These are phyloP conservation scores for Corydoras sp. DNA, from an alignment of 2,113 vertebrate genomes.

Conservation along the genomic window DNA sequence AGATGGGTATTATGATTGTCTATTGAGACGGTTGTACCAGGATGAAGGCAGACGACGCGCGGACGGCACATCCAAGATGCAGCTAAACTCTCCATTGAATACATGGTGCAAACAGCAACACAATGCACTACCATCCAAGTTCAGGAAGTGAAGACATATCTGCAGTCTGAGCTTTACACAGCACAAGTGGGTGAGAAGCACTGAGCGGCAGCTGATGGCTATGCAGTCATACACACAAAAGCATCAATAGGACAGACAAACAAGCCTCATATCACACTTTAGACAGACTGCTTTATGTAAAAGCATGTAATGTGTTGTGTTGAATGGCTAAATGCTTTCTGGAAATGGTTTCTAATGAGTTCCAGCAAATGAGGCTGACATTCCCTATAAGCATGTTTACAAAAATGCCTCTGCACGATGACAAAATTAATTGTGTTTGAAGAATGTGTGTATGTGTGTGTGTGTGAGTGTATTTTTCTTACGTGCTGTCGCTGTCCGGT, in stretches of 20 bases:
- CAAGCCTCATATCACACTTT: slow-evolving; percentile 13
- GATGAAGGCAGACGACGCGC: slow-evolving; percentile 4
- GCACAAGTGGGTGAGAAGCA: slow-evolving; percentile 13
- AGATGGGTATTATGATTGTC: slow-evolving; percentile 20
- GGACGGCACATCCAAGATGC: slow-evolving; percentile 4
- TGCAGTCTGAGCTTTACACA: slow-evolving; percentile 14
- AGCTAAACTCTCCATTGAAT: slow-evolving; percentile 11
- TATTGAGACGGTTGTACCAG: slow-evolving; percentile 5
- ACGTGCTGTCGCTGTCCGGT: slow-evolving; percentile 90
- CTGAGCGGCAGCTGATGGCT: slow-evolving; percentile 4
- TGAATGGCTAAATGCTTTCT: slow-evolving; percentile 5
- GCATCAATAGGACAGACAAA: neutral
- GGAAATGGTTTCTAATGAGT: slow-evolving; percentile 2
- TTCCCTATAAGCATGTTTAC: slow-evolving; percentile 5
- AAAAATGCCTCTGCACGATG: neutral
- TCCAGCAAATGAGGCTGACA: neutral
- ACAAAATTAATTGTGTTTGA: no score
- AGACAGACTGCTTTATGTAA: neutral
- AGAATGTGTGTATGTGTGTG: slow-evolving; percentile 32
- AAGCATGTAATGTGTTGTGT: slow-evolving; percentile 2
- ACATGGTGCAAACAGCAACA: slow-evolving; percentile 11
- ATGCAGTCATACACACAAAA: slow-evolving; percentile 12
- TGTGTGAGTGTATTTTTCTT: slow-evolving; percentile 46
- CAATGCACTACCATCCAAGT: neutral
- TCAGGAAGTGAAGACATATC: slow-evolving; percentile 15